A percentile compares a stretch with the other conserved stretches of the same genome.
Conservation (phyloP, 2,113 vertebrate species). For the Archilochus colubris region DNA sequence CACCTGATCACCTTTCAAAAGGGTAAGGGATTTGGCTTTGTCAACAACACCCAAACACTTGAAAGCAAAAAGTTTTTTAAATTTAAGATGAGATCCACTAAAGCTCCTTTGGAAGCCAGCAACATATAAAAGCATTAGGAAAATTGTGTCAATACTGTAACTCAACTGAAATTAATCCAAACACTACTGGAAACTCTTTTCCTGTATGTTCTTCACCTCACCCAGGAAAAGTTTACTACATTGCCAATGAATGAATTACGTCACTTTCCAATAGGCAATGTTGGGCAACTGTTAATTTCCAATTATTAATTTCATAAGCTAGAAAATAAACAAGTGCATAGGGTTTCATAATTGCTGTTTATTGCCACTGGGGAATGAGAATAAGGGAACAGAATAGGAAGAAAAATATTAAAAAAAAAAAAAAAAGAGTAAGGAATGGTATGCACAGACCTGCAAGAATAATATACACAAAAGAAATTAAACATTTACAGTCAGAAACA, state of each 20-base stretch:
- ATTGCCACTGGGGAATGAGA: background rate
- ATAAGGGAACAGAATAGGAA: background rate
- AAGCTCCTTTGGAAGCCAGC: background rate
- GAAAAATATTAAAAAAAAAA: background rate
- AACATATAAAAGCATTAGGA: background rate
- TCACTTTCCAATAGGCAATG: background rate
- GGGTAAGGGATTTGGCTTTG: slow-evolving; percentile 6
- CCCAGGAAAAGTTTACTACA: background rate
- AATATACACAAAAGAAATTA: background rate
- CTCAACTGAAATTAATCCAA: background rate
- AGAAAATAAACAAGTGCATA: background rate
- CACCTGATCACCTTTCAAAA: slow-evolving; percentile 34
- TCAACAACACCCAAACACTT: background rate
- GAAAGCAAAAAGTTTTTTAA: background rate
- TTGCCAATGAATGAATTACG: rapidly evolving
- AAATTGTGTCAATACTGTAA: background rate
- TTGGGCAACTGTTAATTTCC: background rate
- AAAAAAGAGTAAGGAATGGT: background rate
- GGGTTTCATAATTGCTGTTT: background rate
- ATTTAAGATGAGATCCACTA: background rate
- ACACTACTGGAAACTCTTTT: background rate
- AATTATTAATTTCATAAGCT: background rate
- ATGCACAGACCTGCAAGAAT: background rate
- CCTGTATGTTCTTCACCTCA: background rate
- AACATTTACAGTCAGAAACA: background rate